Conservation (phyloP, 2,797 vertebrate genomes). For the Tokudaia muenninki region DNA sequence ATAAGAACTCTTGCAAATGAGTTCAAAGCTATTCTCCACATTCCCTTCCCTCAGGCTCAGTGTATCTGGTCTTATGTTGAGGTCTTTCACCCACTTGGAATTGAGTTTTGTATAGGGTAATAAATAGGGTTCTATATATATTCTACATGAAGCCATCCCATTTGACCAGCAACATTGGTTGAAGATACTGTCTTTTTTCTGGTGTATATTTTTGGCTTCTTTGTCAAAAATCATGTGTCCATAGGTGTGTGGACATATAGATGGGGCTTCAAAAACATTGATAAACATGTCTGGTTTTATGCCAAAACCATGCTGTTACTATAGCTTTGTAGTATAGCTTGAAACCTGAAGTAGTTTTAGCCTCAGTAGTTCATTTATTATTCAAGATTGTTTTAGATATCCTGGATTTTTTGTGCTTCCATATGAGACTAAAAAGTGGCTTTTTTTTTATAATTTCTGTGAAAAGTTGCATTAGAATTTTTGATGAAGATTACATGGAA, state of each 20-base stretch:
- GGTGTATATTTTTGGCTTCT: background rate
- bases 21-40: background rate
- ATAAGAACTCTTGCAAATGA: background rate
- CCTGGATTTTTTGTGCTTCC: background rate
- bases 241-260: background rate
- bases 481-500: background rate
- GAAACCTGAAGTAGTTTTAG: background rate
- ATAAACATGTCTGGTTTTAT: background rate
- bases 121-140: background rate
- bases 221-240: background rate
- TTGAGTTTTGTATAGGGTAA: background rate
- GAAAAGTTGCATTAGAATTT: background rate
- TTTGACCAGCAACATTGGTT: background rate
- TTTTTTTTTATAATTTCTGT: background rate
- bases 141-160: background rate
- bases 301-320: background rate
- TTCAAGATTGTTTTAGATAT: background rate
- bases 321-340: background rate
- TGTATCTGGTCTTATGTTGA: background rate
- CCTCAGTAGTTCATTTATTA: background rate
- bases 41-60: background rate
- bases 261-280: background rate
- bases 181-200: background rate
- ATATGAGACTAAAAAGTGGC: background rate
- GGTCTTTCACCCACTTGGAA: background rate